Base-by-base conservation (phyloP, 2,797 vertebrate genomes). In the Ctenopoma kingsleyae region DNA sequence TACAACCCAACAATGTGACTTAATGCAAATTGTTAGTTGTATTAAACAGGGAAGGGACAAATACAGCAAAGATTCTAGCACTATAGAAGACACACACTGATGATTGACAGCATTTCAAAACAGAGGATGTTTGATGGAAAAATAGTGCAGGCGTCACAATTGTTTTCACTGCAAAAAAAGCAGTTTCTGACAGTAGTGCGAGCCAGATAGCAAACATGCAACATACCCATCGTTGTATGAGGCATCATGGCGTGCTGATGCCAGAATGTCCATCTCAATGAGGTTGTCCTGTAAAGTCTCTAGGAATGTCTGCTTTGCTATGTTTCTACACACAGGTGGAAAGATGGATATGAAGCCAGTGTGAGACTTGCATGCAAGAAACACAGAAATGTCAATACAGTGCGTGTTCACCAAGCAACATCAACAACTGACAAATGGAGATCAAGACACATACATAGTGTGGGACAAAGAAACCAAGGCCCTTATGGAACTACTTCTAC, bases 221-320 rank as follows among this genome's bases (percentile, higher is more conserved):
- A 98, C 98, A 93, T 99, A 99, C 98, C 98, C 97, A 93, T 99
- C 97, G 94, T 90, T 92, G 96, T 95, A 97, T 90, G 96, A 91
- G 94, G 95, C 96, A 81, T 98, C 97, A 76, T 94, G 96, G 93
- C 95, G 95, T 90, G 96, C 95, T 82, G 97, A 95, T 94, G 96
- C 96, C 95, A 99, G 97, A 93, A 97, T 96, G 96, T 99, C 98
- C 98, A 99, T 99, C 97, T 99, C 98, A 96, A 99, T 99, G 94
- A 97, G 93, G 98, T 98, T 98, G 97, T 99, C 98, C 96, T 99
- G 98, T 94, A 99, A 98, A 96, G 96, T 96, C 97, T 98, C 97
- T 96, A 99, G 96, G 96, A 98, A 97, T 96, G 97, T 93, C 97
- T 99, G 98, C 97, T 99, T 98, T 97, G 97, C 96, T 97, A 99